Conservation (phyloP, 2,797 vertebrate species). For the Squalus acanthias region DNA sequence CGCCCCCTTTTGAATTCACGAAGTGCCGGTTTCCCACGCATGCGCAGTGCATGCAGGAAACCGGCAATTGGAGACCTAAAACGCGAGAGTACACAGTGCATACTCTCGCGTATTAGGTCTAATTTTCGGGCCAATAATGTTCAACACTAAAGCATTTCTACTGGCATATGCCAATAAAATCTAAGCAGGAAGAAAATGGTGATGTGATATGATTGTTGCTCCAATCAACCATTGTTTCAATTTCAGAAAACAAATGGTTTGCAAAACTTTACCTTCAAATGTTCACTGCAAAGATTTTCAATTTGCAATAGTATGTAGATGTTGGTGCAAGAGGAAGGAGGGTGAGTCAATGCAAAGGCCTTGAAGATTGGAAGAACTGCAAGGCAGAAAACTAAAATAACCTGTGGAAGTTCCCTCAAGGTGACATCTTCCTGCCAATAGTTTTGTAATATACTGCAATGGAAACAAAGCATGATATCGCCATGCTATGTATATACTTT, state of each 20-base stretch:
- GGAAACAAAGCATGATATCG: not conserved
- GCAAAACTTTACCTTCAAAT: too few relatives aligned
- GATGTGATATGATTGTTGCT: not conserved
- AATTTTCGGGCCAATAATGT: too few relatives aligned
- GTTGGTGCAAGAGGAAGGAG: not conserved
- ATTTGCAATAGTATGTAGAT: not conserved
- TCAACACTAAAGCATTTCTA: not conserved
- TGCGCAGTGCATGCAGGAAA: too few relatives aligned
- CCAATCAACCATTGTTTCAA: not conserved
- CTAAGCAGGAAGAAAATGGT: not conserved
- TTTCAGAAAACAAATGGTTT: not conserved
- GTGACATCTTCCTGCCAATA: not conserved
- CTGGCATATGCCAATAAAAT: not conserved
- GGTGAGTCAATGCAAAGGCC: not conserved
- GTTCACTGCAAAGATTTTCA: not conserved
- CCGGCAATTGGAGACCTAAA: too few relatives aligned
- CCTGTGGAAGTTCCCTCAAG: not conserved
- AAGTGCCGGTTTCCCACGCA: too few relatives aligned
- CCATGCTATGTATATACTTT: not conserved
- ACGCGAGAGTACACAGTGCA: too few relatives aligned
- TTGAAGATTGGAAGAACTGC: not conserved
- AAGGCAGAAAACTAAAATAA: not conserved
- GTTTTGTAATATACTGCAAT: not conserved
- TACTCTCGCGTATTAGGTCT: too few relatives aligned
- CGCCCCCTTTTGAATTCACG: too few relatives aligned